Conservation (phyloP, 2,888 invertebrate species). For the Branchellion lobata region DNA sequence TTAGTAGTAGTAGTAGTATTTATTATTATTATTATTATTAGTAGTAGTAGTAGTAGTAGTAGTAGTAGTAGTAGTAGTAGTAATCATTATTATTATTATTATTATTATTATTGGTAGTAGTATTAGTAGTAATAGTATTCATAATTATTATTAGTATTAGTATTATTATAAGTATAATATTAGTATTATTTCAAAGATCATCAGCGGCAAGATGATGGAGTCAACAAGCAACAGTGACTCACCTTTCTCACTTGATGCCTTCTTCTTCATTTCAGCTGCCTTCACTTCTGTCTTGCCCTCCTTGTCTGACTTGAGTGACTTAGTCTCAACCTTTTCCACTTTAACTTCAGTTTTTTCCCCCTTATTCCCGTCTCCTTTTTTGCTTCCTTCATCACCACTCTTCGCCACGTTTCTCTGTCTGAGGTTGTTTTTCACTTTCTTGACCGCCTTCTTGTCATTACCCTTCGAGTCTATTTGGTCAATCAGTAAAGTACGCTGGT, state of each 20-base stretch:
- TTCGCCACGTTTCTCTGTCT: slow-evolving; percentile 33
- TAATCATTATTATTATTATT: no score
- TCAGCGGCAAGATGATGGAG: no score
- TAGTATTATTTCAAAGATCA: no score
- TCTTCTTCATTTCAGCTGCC: neutral
- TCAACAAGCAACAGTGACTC: no score
- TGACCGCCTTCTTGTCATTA: slow-evolving; percentile 22
- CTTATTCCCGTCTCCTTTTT: neutral
- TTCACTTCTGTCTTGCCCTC: neutral
- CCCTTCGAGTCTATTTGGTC: neutral
- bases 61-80: no score
- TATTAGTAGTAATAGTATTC: no score
- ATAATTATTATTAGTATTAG: no score
- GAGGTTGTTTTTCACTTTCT: slow-evolving; percentile 17
- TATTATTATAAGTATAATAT: no score
- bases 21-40: no score
- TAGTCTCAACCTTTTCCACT: neutral
- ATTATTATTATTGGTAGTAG: no score
- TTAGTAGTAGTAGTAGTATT: no score
- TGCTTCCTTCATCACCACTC: neutral
- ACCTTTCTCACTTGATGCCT: neutral
- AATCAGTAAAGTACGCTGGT: slow-evolving; percentile 24
- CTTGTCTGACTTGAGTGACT: neutral
- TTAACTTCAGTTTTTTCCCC: slow-evolving; percentile 10
- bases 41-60: no score